Base-by-base conservation (phyloP, 2,888 invertebrate species). In the Perdita meconis region DNA sequence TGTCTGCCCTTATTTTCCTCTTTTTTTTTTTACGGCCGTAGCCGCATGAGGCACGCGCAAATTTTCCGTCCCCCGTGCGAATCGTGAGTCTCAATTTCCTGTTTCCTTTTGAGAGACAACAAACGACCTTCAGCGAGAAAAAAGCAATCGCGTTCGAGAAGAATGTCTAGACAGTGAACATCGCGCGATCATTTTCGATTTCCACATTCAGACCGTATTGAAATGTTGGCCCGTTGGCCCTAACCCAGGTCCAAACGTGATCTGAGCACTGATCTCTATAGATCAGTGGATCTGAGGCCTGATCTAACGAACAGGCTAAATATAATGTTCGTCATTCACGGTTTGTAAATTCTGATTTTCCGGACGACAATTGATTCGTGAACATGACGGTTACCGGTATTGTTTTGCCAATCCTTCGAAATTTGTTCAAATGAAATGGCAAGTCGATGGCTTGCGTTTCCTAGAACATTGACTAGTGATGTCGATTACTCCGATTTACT, bases 1-100 rank as follows among this genome's bases (percentile, higher is more conserved):
- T 34, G 53, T 30, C 63, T 57, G 71, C 63, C 81, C 71, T 70
- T 77, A 44, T 64, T 69, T n/a, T n/a, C n/a, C n/a, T n/a, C n/a
- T n/a, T n/a, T n/a, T n/a, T n/a, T n/a, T n/a, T 51, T 57, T 59
- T 50, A 66, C 69, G 71, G 66, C 74, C 34, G 26, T 42, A 24
- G 67, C 69, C 69, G 74, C 71, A 64, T 56, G 60, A 74, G 68
- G 55, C 61, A 60, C 19, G 47, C 72, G 68, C 40, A 16, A 72
- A 69, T 42, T 73, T 67, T 50, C 24, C 71, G 69, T 40, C 64
- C 34, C 40, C 38, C 44, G 40, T 36, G 42, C 53, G n/a, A n/a
- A n/a, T n/a, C n/a, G n/a, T 24, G 12, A 51, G 19, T 74, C 55
- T 56, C 24, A 47, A n/a, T 50, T 74, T 70, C 68, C 65, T 63